Percentiles rank a stretch among this genome's conserved stretches.
Evolutionary conservation across 2,888 invertebrate genomes (phyloP).

Genomic region (Boloria selene): DNA sequence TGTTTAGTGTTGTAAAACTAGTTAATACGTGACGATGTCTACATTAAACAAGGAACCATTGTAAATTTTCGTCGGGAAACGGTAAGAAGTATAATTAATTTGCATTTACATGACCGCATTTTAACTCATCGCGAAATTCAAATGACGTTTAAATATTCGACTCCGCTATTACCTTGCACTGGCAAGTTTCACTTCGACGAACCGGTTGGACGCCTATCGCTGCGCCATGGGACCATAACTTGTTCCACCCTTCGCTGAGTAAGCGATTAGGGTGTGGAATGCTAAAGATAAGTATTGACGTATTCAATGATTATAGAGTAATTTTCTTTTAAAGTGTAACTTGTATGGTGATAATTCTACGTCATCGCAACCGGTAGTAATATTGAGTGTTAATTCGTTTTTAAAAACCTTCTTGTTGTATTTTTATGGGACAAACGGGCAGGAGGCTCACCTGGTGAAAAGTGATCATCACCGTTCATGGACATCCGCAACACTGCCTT

Average conservation of each 20-base stretch:
- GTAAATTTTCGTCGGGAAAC: not conserved
- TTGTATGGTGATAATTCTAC: not conserved
- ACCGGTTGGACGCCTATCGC: constrained; percentile 27
- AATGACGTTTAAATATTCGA: constrained; percentile 25
- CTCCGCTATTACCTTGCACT: constrained; percentile 20
- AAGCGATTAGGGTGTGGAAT: constrained; percentile 30
- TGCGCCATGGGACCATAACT: constrained; percentile 20
- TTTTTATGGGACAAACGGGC: too few relatives aligned
- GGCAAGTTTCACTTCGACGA: constrained; percentile 23
- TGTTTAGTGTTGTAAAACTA: not conserved
- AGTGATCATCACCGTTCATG: too few relatives aligned
- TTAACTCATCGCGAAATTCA: constrained; percentile 20
- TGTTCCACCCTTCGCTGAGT: constrained; percentile 27
- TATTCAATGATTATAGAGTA: constrained; percentile 11
- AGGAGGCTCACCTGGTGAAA: too few relatives aligned
- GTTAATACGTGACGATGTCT: not conserved
- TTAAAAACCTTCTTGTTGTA: not conserved
- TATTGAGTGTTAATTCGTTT: constrained; percentile 2
- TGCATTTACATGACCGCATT: not conserved
- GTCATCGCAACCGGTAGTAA: not conserved
- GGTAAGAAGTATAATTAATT: constrained; percentile 8
- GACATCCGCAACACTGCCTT: too few relatives aligned
- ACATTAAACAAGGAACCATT: not conserved
- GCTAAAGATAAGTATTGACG: constrained; percentile 22
- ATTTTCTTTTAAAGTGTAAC: constrained; percentile 8